A percentile compares a stretch with the other conserved stretches of the same genome.
phyloP scores from a whole-genome alignment of 2,113 vertebrate genomes.

The Sorex araneus region DNA sequence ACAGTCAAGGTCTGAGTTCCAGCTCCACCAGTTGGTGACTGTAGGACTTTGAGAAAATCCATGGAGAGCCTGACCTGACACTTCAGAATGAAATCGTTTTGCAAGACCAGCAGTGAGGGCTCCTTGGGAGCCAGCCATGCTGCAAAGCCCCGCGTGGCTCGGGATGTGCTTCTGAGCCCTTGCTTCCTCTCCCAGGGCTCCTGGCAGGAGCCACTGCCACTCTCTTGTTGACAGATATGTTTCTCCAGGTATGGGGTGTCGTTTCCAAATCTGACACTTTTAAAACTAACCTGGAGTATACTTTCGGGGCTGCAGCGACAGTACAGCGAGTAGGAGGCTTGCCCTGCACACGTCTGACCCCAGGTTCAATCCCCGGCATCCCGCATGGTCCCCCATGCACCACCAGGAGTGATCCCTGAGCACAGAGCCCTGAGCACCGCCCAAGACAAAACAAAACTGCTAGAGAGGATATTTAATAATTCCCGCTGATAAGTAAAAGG shows the following conservation, averaged over 20 bases:
- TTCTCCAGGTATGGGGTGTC: background rate
- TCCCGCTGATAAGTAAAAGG: background rate
- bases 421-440: too few relatives aligned
- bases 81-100: background rate
- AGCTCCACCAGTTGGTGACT: background rate
- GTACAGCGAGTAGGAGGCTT: too few relatives aligned
- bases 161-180: too few relatives aligned
- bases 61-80: background rate
- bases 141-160: background rate
- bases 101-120: background rate
- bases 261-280: background rate
- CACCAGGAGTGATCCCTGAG: too few relatives aligned
- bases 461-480: background rate
- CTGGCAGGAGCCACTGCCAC: too few relatives aligned
- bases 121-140: background rate
- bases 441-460: too few relatives aligned
- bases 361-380: too few relatives aligned
- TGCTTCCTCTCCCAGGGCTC: too few relatives aligned
- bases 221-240: background rate
- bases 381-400: too few relatives aligned
- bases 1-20: background rate
- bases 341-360: too few relatives aligned
- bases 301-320: background rate
- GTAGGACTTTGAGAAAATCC: background rate
- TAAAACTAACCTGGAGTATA: constrained; percentile 9